phyloP scores from a whole-genome alignment of 2,113 vertebrate genomes.

The Odontesthes bonariensis region DNA sequence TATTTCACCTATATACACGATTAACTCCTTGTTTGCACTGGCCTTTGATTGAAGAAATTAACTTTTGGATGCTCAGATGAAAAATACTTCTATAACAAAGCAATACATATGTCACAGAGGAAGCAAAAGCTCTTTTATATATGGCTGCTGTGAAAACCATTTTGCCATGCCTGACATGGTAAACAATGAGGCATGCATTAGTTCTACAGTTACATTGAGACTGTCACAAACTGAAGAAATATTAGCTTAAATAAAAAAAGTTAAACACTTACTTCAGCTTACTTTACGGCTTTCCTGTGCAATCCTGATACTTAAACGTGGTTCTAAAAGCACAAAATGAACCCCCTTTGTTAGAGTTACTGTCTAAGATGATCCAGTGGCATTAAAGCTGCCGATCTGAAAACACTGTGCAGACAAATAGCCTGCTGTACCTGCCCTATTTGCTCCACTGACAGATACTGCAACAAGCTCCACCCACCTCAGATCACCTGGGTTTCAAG shows the following conservation, averaged over 20 bases:
- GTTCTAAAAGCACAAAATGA: not conserved
- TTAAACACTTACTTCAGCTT: slow-evolving; percentile 59
- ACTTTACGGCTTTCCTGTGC: not conserved
- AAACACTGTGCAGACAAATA: slow-evolving; percentile 6
- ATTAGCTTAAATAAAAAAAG: not conserved
- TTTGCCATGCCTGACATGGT: no score
- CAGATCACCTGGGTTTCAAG: slow-evolving; percentile 50
- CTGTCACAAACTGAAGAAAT: not conserved
- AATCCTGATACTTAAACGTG: not conserved
- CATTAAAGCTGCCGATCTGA: slow-evolving; percentile 41
- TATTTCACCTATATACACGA: no score
- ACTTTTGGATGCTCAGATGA: no score
- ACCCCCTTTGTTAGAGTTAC: not conserved
- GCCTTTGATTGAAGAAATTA: no score
- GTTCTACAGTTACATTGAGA: no score
- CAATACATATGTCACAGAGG: no score
- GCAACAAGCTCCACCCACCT: slow-evolving; percentile 44
- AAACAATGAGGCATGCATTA: no score
- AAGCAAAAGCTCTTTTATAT: no score
- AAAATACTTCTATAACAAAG: no score
- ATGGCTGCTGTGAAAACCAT: no score
- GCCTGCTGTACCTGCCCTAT: slow-evolving; percentile 58
- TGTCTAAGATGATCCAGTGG: slow-evolving; percentile 11
- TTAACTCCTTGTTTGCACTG: no score
- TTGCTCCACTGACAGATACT: slow-evolving; percentile 23